These are phyloP conservation scores for Dryobates pubescens DNA, from an alignment of 2,797 vertebrate genomes.

Conservation along the genomic window DNA sequence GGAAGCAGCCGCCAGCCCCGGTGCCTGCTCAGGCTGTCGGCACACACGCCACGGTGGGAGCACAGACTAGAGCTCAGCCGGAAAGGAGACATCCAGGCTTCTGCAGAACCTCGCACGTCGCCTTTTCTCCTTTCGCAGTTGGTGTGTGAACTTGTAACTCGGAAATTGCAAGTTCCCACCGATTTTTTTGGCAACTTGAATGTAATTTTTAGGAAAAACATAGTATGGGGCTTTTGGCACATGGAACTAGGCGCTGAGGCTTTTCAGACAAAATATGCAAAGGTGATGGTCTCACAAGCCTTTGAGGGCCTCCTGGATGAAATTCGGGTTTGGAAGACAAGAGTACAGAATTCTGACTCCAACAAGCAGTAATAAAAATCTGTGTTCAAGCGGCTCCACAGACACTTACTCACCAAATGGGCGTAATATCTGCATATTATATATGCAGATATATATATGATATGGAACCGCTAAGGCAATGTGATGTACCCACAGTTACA, in stretches of 20 bases:
- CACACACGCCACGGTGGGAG: constrained; percentile 38
- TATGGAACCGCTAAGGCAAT: constrained; percentile 8
- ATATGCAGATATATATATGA: neutral
- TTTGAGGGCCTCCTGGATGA: constrained; percentile 45
- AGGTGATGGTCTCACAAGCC: constrained; percentile 62
- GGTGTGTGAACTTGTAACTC: constrained; percentile 64
- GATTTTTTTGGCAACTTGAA: constrained; percentile 54
- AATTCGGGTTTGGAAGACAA: constrained; percentile 12
- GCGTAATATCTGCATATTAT: neutral
- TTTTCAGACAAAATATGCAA: constrained; percentile 67
- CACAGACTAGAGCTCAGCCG: constrained; percentile 52
- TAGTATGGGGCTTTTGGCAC: constrained; percentile 57
- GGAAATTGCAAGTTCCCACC: constrained; percentile 60
- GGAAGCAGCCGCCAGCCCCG: constrained; percentile 27
- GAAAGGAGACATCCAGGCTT: constrained; percentile 46
- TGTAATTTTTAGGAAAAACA: constrained; percentile 66
- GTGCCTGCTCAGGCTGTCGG: constrained; percentile 46
- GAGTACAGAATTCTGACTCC: constrained; percentile 35
- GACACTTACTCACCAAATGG: constrained; percentile 23
- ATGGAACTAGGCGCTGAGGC: neutral
- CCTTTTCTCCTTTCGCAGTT: constrained; percentile 58
- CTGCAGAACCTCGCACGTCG: constrained; percentile 56
- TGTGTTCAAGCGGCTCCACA: constrained; percentile 19
- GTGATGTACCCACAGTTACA: neutral
- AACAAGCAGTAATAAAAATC: constrained; percentile 43